Percentiles rank a stretch among this genome's conserved stretches.
These are phyloP conservation scores for Agonopterix subpropinquella DNA, from an alignment of 2,888 invertebrate genomes.

Conservation along the genomic window DNA sequence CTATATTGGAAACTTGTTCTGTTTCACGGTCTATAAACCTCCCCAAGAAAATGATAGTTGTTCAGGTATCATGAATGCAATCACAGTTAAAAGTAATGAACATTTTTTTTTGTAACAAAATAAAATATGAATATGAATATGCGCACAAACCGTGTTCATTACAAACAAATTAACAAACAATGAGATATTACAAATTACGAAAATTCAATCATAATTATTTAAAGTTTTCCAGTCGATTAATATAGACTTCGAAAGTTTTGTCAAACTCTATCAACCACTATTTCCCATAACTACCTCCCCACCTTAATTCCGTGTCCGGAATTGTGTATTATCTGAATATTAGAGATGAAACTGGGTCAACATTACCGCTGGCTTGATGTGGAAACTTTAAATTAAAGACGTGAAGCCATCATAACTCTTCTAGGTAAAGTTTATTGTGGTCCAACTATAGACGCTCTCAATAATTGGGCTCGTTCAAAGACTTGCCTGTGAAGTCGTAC, in stretches of 20 bases:
- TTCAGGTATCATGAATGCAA: too few relatives aligned
- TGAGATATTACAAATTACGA: too few relatives aligned
- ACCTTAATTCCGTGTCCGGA: conserved; percentile 4
- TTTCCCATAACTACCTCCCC: not conserved
- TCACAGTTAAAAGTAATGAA: too few relatives aligned
- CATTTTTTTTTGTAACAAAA: too few relatives aligned
- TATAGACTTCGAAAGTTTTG: conserved; percentile 2
- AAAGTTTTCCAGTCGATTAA: too few relatives aligned
- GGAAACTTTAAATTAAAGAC: conserved; percentile 11
- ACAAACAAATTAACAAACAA: too few relatives aligned
- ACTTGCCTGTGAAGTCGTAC: conserved; percentile 3
- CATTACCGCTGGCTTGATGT: conserved; percentile 5
- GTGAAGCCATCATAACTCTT: conserved; percentile 4
- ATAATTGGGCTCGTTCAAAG: conserved; percentile 25
- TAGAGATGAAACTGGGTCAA: conserved; percentile 6
- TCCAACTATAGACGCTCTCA: conserved; percentile 10
- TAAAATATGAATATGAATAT: too few relatives aligned
- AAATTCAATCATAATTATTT: too few relatives aligned
- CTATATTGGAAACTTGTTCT: too few relatives aligned
- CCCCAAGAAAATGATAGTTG: too few relatives aligned
- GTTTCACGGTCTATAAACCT: too few relatives aligned
- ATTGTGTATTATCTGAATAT: conserved; percentile 7
- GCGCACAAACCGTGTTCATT: too few relatives aligned
- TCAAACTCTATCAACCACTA: not conserved
- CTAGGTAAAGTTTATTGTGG: conserved; percentile 3